phyloP scores from a whole-genome alignment of 2,113 vertebrate genomes.

The Apus apus region DNA sequence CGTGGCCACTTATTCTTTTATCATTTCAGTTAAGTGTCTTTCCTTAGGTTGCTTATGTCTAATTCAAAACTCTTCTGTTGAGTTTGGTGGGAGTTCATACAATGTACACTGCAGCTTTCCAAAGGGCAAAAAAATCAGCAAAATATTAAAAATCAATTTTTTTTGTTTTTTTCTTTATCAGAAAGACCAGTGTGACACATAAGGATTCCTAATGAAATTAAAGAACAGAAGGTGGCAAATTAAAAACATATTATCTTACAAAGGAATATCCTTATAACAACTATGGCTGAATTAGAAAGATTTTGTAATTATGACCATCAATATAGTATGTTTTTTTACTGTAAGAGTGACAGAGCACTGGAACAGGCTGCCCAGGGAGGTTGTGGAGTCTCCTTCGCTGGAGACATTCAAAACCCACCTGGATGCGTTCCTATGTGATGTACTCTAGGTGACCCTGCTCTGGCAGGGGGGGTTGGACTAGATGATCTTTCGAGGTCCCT shows the following conservation, averaged over 20 bases:
- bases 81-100: neutral
- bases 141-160: neutral
- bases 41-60: neutral
- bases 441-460: too few relatives aligned
- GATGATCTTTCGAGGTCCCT: too few relatives aligned
- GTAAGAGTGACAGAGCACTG: too few relatives aligned
- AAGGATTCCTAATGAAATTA: neutral
- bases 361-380: too few relatives aligned
- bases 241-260: neutral
- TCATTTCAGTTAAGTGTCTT: neutral
- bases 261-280: neutral
- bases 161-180: neutral
- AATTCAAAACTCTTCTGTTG: neutral
- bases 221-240: neutral
- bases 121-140: neutral
- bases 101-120: neutral
- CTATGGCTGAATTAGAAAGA: neutral
- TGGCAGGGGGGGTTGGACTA: too few relatives aligned
- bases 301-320: neutral
- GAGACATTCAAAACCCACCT: too few relatives aligned
- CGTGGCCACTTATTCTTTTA: neutral
- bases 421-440: too few relatives aligned
- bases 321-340: neutral
- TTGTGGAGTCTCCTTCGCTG: too few relatives aligned
- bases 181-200: neutral